Base-by-base conservation (phyloP, 2,888 invertebrate species). In the Bellardia pandia region DNA sequence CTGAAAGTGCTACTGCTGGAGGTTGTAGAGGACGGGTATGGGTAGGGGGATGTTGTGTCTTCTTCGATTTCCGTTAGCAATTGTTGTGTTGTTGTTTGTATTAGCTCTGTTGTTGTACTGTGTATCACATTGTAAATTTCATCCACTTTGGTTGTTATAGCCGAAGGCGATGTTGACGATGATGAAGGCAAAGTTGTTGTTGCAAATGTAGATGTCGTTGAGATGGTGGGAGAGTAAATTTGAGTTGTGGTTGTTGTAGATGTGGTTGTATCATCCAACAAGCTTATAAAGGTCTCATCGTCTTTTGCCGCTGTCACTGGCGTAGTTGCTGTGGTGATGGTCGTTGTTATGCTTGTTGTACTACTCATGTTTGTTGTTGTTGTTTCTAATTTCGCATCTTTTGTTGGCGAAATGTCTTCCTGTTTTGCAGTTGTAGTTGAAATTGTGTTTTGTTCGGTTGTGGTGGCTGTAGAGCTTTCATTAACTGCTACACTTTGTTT, bases 81-180 rank as follows among this genome's bases (percentile, higher is more conserved):
- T 51, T 77, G 62, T 37, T 74, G 62, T 23, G 82, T 72, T 68
- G 82, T 82, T 74, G 85, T 77, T 77, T 81, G 56, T 71, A 86
- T 86, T 51, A 78, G 2, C n/a, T 82, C 81, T 7, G 72, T 81
- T 64, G 30, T 88, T 77, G 88, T 71, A 85, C 85, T 87, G 78
- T 81, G 86, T 40, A 89, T 81, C 71, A 90, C 88, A 76, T 90
- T 89, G 76, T 90, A 90, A 7, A 90, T 86, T 64, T 90, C 90
- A 58, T 90, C 88, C n/a, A 89, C 86, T 74, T 89, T 89, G 40
- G 89, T 89, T 88, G 88, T 86, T 88, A 89, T 89, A 23, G 66
- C 81, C 51, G 84, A 66, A 81, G 86, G 88, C 75, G 84, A 33
- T 62, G 88, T 69, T 64, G 88, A 86, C 82, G 92, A 88, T 74